A percentile compares a stretch with the other conserved stretches of the same genome.
phyloP scores from a whole-genome alignment of 92 coral and sea anemone species.

The Epizoanthus scotinus region DNA sequence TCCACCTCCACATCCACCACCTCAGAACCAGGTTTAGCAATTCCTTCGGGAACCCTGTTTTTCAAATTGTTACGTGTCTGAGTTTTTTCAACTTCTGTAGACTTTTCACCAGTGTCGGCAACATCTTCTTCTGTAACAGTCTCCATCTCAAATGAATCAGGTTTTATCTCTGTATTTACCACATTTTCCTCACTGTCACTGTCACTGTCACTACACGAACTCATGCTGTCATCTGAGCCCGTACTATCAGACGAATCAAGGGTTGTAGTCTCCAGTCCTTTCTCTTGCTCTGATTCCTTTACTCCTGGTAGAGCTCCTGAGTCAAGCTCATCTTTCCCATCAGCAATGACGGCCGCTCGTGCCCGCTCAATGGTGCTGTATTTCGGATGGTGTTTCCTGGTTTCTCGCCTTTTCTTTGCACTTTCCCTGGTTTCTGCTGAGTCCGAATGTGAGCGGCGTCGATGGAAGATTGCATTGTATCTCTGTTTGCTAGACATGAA shows the following conservation, averaged over 20 bases:
- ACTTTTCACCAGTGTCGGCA: not conserved
- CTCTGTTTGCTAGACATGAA: slow-evolving; percentile 66
- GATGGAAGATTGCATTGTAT: slow-evolving; percentile 69
- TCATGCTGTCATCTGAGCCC: slow-evolving; percentile 38
- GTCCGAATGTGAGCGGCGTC: slow-evolving; percentile 54
- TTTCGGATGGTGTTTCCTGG: slow-evolving; percentile 46
- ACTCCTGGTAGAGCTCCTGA: not conserved
- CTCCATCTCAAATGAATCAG: not conserved
- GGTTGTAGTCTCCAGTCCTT: not conserved
- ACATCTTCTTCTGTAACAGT: not conserved
- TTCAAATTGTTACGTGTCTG: not conserved
- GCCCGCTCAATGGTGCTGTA: slow-evolving; percentile 45
- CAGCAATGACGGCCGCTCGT: slow-evolving; percentile 40
- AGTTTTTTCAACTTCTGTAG: not conserved
- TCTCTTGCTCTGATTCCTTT: slow-evolving; percentile 20
- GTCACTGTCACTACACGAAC: slow-evolving; percentile 21
- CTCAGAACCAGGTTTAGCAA: not conserved
- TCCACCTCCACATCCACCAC: not conserved
- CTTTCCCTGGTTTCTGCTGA: slow-evolving; percentile 49
- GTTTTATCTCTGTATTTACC: not conserved
- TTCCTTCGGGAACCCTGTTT: not conserved
- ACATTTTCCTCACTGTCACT: not conserved
- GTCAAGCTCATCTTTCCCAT: slow-evolving; percentile 12
- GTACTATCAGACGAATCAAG: slow-evolving; percentile 22
- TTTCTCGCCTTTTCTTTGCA: slow-evolving; percentile 49